A percentile compares a stretch with the other conserved stretches of the same genome.
phyloP scores from a whole-genome alignment of 2,888 invertebrate genomes.

The Aproaerema taeniolella region DNA sequence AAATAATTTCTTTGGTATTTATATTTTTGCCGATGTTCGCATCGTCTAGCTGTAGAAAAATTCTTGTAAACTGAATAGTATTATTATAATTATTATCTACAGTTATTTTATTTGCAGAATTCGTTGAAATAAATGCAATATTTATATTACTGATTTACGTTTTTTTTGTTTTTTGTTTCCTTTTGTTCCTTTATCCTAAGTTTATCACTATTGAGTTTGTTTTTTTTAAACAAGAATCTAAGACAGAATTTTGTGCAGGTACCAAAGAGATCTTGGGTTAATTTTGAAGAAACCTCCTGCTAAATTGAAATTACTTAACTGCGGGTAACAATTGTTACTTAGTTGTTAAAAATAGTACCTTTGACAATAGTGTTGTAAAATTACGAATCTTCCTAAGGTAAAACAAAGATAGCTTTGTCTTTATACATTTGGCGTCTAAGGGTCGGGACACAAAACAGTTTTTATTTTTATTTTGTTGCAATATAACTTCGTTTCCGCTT shows the following conservation, averaged over 20 bases:
- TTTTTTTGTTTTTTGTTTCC: constrained; percentile 59
- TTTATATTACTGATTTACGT: constrained; percentile 77
- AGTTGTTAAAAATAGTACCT: constrained; percentile 29
- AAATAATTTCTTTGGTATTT: constrained; percentile 45
- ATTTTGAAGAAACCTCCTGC: constrained; percentile 35
- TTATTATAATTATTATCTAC: constrained; percentile 75
- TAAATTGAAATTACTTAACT: constrained; percentile 39
- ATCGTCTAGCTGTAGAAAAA: constrained; percentile 50
- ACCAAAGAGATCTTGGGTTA: constrained; percentile 33
- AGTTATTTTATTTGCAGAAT: constrained; percentile 76
- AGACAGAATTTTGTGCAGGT: constrained; percentile 23
- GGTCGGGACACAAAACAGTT: constrained; percentile 23
- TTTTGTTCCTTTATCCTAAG: constrained; percentile 43
- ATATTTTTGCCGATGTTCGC: constrained; percentile 33
- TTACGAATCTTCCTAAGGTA: constrained; percentile 45
- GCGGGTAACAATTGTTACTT: constrained; percentile 47
- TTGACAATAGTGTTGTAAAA: constrained; percentile 35
- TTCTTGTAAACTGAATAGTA: constrained; percentile 74
- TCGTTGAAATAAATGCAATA: constrained; percentile 78
- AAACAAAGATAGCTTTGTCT: constrained; percentile 53
- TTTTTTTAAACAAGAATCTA: constrained; percentile 32
- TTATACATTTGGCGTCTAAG: constrained; percentile 25
- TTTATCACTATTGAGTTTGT: constrained; percentile 50
- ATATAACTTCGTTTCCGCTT: constrained; percentile 27
- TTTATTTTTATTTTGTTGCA: too few species aligned